These are phyloP conservation scores for Pseudomyrmex cubaensis DNA, from an alignment of 1,140 invertebrate genomes.

Conservation along the genomic window DNA sequence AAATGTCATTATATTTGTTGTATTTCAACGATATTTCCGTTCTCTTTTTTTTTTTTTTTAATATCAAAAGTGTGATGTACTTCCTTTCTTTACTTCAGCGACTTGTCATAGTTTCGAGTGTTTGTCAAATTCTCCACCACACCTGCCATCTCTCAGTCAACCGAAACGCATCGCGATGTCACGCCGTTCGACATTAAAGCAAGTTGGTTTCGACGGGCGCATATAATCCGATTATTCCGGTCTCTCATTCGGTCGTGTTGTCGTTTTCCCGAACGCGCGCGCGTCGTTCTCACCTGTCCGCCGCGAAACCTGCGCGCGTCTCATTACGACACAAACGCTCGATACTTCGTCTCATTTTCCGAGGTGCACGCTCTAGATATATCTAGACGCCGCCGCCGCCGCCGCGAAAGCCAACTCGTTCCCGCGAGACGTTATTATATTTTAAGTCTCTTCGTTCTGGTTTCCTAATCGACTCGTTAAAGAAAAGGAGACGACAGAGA, in stretches of 20 bases:
- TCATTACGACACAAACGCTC: slow-evolving; percentile 42
- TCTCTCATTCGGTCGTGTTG: slow-evolving; percentile 33
- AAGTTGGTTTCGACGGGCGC: slow-evolving; percentile 50
- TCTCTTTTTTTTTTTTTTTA: no score
- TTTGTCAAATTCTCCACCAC: slow-evolving; percentile 15
- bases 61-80: background rate
- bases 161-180: slow-evolving; percentile 47
- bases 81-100: background rate
- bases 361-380: slow-evolving; percentile 41
- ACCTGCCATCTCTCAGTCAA: slow-evolving; percentile 35
- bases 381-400: slow-evolving; percentile 21
- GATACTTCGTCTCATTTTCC: slow-evolving; percentile 47
- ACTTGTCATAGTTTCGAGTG: slow-evolving; percentile 25
- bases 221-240: slow-evolving; percentile 54
- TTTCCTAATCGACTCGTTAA: slow-evolving; percentile 47
- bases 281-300: slow-evolving; percentile 24
- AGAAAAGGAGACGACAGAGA: slow-evolving; percentile 39
- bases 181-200: slow-evolving; percentile 50
- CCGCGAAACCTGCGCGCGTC: slow-evolving; percentile 29
- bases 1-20: background rate
- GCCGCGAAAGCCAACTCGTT: slow-evolving; percentile 26
- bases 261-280: slow-evolving; percentile 43
- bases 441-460: slow-evolving; percentile 27
- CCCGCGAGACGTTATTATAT: slow-evolving; percentile 45
- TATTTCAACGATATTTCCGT: background rate